Conservation (phyloP, 64 coral and sea anemone species). For the Stichodactyla mertensii region DNA sequence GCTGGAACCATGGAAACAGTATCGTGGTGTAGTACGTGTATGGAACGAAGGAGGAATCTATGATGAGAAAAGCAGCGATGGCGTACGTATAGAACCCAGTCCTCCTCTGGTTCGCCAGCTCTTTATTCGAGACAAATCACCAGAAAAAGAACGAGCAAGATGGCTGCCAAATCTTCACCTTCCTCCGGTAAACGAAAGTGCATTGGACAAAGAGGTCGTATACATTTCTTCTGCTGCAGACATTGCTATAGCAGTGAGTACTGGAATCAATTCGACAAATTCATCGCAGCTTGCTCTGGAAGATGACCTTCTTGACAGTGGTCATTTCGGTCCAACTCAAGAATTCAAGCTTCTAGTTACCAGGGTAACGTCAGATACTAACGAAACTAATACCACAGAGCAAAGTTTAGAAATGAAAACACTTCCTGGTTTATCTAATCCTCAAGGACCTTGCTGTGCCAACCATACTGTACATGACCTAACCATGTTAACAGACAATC, state of each 20-base stretch:
- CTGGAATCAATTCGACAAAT: constrained; percentile 17
- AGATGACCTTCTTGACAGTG: constrained; percentile 12
- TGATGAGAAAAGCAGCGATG: constrained; percentile 45
- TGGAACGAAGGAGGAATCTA: constrained; percentile 65
- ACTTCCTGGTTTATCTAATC: constrained; percentile 54
- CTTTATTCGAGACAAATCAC: constrained; percentile 37
- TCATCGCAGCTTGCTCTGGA: background rate
- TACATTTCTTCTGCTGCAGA: constrained; percentile 64
- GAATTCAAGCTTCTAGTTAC: constrained; percentile 45
- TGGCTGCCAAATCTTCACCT: constrained; percentile 70
- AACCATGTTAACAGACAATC: constrained; percentile 25
- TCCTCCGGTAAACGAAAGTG: constrained; percentile 46
- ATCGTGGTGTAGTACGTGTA: constrained; percentile 55
- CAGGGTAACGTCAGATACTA: constrained; percentile 32
- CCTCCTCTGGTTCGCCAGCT: constrained; percentile 45
- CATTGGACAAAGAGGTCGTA: constrained; percentile 45
- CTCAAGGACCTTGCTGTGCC: constrained; percentile 45
- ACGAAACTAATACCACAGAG: constrained; percentile 56
- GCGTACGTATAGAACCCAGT: constrained; percentile 43
- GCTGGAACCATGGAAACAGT: constrained; percentile 43
- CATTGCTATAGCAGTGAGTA: constrained; percentile 10
- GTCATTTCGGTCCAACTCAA: constrained; percentile 31
- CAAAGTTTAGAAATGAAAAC: constrained; percentile 48
- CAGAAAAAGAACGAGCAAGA: constrained; percentile 49
- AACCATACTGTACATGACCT: background rate